A percentile compares a stretch with the other conserved stretches of the same genome.
phyloP scores from a whole-genome alignment of 2,797 vertebrate genomes.

The Nannoperca obscura region DNA sequence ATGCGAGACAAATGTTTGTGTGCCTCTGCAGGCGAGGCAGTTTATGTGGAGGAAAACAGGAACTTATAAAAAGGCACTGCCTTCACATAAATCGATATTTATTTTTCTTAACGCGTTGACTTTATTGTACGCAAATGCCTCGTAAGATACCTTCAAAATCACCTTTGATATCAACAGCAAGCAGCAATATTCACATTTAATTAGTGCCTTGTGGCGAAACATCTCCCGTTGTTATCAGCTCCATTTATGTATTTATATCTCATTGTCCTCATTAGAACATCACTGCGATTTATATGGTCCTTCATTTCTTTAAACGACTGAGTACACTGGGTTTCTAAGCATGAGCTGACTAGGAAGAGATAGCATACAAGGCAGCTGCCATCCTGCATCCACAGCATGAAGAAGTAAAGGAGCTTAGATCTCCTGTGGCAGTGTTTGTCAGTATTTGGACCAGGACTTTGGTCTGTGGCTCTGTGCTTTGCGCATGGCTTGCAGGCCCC shows the following conservation, averaged over 20 bases:
- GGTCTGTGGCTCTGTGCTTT: slow-evolving; percentile 53
- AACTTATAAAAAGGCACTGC: slow-evolving; percentile 43
- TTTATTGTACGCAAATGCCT: slow-evolving; percentile 64
- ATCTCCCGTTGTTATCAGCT: slow-evolving; percentile 57
- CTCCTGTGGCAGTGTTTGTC: slow-evolving; percentile 50
- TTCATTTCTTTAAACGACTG: slow-evolving; percentile 41
- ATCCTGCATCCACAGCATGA: slow-evolving; percentile 41
- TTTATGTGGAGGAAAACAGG: slow-evolving; percentile 62
- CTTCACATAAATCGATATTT: slow-evolving; percentile 64
- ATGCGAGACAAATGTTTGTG: slow-evolving; percentile 70
- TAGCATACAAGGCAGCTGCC: slow-evolving; percentile 44
- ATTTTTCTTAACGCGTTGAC: slow-evolving; percentile 49
- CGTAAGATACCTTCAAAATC: slow-evolving; percentile 56
- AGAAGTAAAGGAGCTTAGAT: slow-evolving; percentile 61
- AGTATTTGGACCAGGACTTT: slow-evolving; percentile 57
- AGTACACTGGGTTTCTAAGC: slow-evolving; percentile 16
- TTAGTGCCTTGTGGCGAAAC: slow-evolving; percentile 51
- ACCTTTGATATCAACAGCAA: slow-evolving; percentile 63
- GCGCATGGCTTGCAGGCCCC: slow-evolving; percentile 33
- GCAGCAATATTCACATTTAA: slow-evolving; percentile 64
- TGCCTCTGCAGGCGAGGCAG: slow-evolving; percentile 39
- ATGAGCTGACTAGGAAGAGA: slow-evolving; percentile 25
- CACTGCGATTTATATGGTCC: slow-evolving; percentile 41
- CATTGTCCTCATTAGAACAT: slow-evolving; percentile 67
- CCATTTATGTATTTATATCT: slow-evolving; percentile 70